Percentiles rank a stretch among this genome's conserved stretches.
These are phyloP conservation scores for Plotosus lineatus DNA, from an alignment of 2,113 vertebrate species.

Conservation along the genomic window DNA sequence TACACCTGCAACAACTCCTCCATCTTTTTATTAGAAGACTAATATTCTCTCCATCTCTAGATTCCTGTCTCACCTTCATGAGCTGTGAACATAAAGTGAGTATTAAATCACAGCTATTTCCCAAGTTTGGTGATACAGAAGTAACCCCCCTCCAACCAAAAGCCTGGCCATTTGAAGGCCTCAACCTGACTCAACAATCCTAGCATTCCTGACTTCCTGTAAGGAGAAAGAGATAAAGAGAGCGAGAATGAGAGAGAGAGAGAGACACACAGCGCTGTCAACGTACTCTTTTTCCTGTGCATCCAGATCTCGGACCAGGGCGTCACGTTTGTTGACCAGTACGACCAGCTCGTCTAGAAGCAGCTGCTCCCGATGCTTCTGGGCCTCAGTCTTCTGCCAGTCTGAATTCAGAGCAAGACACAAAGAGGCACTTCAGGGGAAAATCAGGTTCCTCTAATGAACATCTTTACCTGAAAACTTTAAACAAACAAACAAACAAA, in stretches of 20 bases:
- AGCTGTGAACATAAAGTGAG: background rate
- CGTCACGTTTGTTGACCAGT: conserved; percentile 94
- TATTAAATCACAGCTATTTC: background rate
- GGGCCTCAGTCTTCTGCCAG: conserved; percentile 98
- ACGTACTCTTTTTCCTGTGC: conserved; percentile 95
- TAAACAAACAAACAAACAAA: too few species aligned
- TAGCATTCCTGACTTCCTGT: conserved; percentile 14
- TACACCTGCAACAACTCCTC: background rate
- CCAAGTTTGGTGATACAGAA: background rate
- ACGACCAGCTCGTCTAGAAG: conserved; percentile 94
- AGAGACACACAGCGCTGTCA: background rate
- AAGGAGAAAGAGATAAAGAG: background rate
- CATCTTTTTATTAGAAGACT: background rate
- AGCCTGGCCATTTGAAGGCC: background rate
- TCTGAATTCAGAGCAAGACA: conserved; percentile 69
- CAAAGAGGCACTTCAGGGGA: conserved; percentile 10
- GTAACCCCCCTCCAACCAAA: background rate
- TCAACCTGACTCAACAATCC: background rate
- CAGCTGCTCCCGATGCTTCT: conserved; percentile 94
- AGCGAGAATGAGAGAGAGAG: background rate
- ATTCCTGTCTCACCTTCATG: background rate
- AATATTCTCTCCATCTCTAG: background rate
- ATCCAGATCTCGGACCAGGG: conserved; percentile 91
- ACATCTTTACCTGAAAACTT: background rate
- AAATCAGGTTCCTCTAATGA: background rate